A percentile compares a stretch with the other conserved stretches of the same genome.
Evolutionary conservation across 1,140 invertebrate genomes (phyloP).

Genomic region (Drosophila orosa): DNA sequence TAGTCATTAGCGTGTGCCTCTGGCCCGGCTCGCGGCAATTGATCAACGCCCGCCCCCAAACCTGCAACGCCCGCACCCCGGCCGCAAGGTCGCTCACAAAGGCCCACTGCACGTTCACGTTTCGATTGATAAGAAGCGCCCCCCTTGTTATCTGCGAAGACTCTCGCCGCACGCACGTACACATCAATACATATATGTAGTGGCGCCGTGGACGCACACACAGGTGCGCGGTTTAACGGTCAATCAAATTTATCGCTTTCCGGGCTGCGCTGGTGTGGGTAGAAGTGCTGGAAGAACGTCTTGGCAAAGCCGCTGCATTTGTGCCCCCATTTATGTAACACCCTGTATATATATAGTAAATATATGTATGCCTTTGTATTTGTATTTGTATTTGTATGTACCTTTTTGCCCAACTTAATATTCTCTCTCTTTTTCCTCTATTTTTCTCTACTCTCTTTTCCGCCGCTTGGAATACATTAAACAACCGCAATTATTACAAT

Average conservation of each 20-base stretch:
- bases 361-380: background rate
- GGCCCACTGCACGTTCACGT: conserved; percentile 25
- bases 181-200: background rate
- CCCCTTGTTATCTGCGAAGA: conserved; percentile 14
- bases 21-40: background rate
- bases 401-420: conserved; percentile 30
- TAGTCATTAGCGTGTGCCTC: conserved; percentile 12
- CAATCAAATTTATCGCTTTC: conserved; percentile 11
- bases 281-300: conserved; percentile 3
- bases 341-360: background rate
- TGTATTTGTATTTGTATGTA: conserved; percentile 16
- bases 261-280: background rate
- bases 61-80: background rate
- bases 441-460: conserved; percentile 48
- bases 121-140: conserved; percentile 28
- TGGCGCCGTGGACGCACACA: conserved; percentile 1
- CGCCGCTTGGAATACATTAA: conserved; percentile 67
- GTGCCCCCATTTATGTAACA: conserved; percentile 6
- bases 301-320: background rate
- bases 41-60: conserved; percentile 12
- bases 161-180: conserved; percentile 1
- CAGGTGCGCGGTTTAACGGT: conserved; percentile 14
- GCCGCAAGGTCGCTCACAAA: conserved; percentile 27
- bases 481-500: conserved; percentile 53
- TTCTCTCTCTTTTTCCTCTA: conserved; percentile 42